Percentiles rank a stretch among this genome's conserved stretches.
phyloP scores from a whole-genome alignment of 1,140 invertebrate species.

The Drosophila oshimai region DNA sequence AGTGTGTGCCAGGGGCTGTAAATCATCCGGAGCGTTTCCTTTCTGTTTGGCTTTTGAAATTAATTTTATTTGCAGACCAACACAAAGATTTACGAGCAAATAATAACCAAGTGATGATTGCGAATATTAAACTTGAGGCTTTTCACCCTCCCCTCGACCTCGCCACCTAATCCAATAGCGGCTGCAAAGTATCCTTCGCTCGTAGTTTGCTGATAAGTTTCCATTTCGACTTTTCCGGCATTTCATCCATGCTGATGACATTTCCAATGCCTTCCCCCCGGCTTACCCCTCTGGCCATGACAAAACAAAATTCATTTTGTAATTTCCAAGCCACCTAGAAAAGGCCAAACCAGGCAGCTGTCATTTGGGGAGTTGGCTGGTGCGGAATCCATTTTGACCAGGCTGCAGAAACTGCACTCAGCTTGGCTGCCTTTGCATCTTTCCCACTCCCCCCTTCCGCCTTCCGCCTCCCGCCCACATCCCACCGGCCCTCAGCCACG shows the following conservation, averaged over 20 bases:
- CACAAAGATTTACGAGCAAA: conserved; percentile 42
- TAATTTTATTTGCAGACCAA: conserved; percentile 48
- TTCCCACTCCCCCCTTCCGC: conserved; percentile 2
- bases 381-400: conserved; percentile 68
- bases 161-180: conserved; percentile 11
- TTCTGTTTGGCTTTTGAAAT: conserved; percentile 29
- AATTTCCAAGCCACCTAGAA: conserved; percentile 67
- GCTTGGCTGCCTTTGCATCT: conserved; percentile 53
- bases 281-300: conserved; percentile 12
- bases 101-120: conserved; percentile 55
- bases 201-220: conserved; percentile 80
- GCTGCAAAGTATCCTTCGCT: conserved; percentile 63
- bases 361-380: conserved; percentile 33
- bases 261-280: conserved; percentile 60
- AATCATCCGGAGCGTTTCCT: conserved; percentile 63
- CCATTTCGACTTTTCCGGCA: conserved; percentile 78
- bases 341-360: conserved; percentile 48
- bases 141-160: background rate
- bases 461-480: background rate
- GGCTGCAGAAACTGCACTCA: conserved; percentile 74
- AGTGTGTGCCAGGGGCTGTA: conserved; percentile 64
- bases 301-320: conserved; percentile 76
- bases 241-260: conserved; percentile 79
- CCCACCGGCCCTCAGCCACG: conserved; percentile 22
- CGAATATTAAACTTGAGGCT: conserved; percentile 19